Conservation (phyloP, 2,888 invertebrate genomes). For the Anagyrus pseudococci region DNA sequence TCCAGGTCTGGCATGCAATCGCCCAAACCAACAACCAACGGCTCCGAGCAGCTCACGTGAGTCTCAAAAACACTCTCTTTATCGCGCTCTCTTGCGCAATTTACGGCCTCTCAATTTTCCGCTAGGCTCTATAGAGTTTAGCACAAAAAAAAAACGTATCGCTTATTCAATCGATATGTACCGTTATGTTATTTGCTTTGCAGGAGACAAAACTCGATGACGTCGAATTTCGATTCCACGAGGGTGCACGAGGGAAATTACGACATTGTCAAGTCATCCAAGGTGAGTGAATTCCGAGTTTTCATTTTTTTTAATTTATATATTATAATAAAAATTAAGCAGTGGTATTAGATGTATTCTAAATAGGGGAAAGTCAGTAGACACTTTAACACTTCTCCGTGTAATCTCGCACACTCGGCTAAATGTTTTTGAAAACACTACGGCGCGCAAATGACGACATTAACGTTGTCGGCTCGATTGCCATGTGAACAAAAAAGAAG, state of each 20-base stretch:
- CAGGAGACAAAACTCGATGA: constrained; percentile 43
- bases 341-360: no score
- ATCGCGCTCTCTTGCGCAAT: neutral
- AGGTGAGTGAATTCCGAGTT: constrained; percentile 56
- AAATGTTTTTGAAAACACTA: no score
- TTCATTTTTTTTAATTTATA: neutral
- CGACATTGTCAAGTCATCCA: constrained; percentile 58
- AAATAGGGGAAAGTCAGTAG: no score
- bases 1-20: constrained; percentile 57
- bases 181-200: no score
- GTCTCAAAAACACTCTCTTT: constrained; percentile 1
- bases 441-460: no score
- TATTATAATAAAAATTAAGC: neutral
- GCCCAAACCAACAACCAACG: constrained; percentile 57
- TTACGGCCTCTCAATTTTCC: neutral
- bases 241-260: constrained; percentile 58
- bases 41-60: constrained; percentile 49
- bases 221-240: constrained; percentile 50
- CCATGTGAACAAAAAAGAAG: no score
- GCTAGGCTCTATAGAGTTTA: constrained; percentile 4
- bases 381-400: no score
- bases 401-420: no score
- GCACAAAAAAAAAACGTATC: no score
- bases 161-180: no score
- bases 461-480: no score